Evolutionary conservation across 1,140 invertebrate genomes (phyloP), one percentile per base, ranked within the genome.

Genomic region (Aradophagus sp.): DNA sequence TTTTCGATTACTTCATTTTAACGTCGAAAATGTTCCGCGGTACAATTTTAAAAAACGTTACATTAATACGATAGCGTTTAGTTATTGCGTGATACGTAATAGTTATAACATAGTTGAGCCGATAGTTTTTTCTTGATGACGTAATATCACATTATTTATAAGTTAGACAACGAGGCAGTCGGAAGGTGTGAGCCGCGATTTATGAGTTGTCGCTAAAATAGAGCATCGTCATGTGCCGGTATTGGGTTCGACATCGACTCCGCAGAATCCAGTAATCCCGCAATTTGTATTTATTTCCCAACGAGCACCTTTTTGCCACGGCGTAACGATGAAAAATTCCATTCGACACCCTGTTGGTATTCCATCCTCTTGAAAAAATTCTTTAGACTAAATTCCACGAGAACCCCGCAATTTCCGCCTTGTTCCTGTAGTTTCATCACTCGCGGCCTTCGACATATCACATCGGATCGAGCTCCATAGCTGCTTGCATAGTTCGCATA

Each of bases 271-370:
- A 78, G 80, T 86, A 86, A 86, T 85, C 83, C 82, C 11, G 82
- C 84, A 86, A 86, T 86, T 86, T 86, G 84, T 86, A 85, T 86
- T 85, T 85, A 86, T 86, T 84, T 82, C 76, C 80, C 69, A 55
- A 58, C 78, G 52, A 76, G 75, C 74, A 53, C 69, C 73, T 80
- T 80, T 78, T 82, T 76, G 72, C 71, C 66, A 48, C 45, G 48
- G 13, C 48, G 74, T 83, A 85, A 84, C 80, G 82, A 85, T 84
- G 84, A 84, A 83, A 85, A 84, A 85, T 80, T 83, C 75, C 75
- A 71, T 69, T 76, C 78, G 73, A 77, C 77, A 76, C 78, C 69
- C 68, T 73, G 72, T 68, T 67, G 61, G 75, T 53, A 72, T 75
- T 72, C 67, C 53, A 55, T 47, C 48, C 63, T 47, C 48, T 59